Conservation (phyloP, 1,140 invertebrate species). For the Pristionchus pacificus region DNA sequence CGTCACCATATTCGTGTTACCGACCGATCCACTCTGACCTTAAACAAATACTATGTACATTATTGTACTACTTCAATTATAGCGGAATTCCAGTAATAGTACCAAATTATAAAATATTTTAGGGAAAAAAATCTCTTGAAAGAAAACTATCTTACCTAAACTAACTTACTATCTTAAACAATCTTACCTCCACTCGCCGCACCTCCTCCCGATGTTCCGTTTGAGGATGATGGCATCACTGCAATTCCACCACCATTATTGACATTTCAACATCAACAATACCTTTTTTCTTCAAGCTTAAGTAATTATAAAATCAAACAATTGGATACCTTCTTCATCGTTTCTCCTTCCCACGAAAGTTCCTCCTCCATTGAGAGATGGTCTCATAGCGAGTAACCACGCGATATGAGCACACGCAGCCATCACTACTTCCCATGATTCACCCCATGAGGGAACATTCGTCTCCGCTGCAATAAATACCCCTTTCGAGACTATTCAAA, state of each 20-base stretch:
- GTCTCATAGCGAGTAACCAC: slow-evolving; percentile 30
- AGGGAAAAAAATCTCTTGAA: no score
- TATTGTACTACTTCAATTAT: neutral
- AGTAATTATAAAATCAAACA: neutral
- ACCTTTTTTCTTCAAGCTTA: neutral
- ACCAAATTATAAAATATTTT: no score
- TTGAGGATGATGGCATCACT: neutral
- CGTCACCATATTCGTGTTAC: slow-evolving; percentile 73
- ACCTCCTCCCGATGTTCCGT: neutral
- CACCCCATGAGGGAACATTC: neutral
- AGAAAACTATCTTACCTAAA: no score
- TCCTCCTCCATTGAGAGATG: slow-evolving; percentile 17
- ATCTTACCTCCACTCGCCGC: no score
- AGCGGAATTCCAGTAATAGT: neutral
- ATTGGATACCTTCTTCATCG: neutral
- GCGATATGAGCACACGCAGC: slow-evolving; percentile 18
- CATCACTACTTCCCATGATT: neutral
- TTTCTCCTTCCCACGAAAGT: neutral
- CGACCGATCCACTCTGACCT: neutral
- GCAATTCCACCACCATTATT: no score
- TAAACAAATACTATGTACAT: neutral
- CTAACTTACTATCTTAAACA: no score
- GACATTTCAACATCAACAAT: no score
- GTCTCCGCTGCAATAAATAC: no score
- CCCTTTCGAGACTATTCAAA: no score